Percentiles rank a stretch among this genome's conserved stretches.
Conservation (phyloP, 53 echinoderm and acorn worm genomes). For the Patiria pectinifera region DNA sequence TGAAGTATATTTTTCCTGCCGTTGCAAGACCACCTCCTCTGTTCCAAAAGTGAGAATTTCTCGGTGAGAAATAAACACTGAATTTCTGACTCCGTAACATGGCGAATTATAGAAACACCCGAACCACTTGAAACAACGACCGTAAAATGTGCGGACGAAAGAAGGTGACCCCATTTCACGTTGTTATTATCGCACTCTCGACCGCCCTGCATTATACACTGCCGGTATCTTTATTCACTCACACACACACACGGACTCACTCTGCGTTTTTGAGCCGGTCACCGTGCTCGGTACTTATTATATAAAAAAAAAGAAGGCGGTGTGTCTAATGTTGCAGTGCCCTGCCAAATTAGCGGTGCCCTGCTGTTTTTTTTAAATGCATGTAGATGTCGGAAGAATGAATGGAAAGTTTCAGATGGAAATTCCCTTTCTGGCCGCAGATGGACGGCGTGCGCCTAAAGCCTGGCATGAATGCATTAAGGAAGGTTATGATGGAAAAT, state of each 20-base stretch:
- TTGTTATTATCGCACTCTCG: neutral
- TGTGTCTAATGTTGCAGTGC: slow-evolving; percentile 19
- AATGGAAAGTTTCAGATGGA: neutral
- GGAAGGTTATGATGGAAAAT: neutral
- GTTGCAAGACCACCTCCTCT: too few species aligned
- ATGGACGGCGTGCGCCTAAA: neutral
- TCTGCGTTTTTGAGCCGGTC: neutral
- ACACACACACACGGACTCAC: neutral
- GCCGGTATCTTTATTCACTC: slow-evolving; percentile 7
- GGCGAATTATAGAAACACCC: neutral
- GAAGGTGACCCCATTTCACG: slow-evolving; percentile 9
- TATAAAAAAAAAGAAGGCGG: neutral
- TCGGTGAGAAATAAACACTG: neutral
- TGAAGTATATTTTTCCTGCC: too few species aligned
- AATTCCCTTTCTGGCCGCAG: neutral
- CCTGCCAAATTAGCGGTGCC: slow-evolving; percentile 14
- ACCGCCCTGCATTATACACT: neutral
- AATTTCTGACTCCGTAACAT: neutral
- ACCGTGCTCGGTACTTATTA: neutral
- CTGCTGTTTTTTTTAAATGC: slow-evolving; percentile 25
- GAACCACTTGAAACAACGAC: slow-evolving; percentile 10
- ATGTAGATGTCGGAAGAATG: neutral
- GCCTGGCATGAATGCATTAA: neutral
- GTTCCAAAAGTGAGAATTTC: neutral
- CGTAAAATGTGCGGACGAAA: neutral